Percentiles rank a stretch among this genome's conserved stretches.
Evolutionary conservation across 2,888 invertebrate species (phyloP).

Genomic region (Tetranychus truncatus): DNA sequence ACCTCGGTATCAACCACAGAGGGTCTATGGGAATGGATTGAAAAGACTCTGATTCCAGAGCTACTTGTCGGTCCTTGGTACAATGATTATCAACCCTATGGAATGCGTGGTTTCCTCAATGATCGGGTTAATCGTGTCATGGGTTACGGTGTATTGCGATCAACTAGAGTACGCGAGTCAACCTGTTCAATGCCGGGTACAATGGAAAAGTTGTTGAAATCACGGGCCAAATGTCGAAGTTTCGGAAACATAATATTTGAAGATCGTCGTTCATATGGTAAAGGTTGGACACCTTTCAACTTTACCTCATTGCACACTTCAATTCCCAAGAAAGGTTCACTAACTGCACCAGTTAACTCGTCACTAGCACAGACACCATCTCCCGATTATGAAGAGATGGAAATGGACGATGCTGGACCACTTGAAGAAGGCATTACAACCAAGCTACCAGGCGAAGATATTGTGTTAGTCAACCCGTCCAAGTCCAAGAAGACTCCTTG

Average conservation of each 20-base stretch:
- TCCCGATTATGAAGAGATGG: constrained; percentile 15
- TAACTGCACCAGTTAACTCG: too few species aligned
- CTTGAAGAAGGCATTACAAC: neutral
- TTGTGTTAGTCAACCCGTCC: constrained; percentile 21
- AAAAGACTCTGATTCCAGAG: constrained; percentile 32
- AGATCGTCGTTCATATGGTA: constrained; percentile 28
- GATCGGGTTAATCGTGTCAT: constrained; percentile 38
- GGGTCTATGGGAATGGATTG: constrained; percentile 36
- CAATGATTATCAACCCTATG: constrained; percentile 36
- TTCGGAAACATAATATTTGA: constrained; percentile 28
- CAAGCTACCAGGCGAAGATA: constrained; percentile 7
- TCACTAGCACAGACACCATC: neutral
- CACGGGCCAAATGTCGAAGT: constrained; percentile 25
- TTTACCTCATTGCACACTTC: too few species aligned
- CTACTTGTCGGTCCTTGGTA: constrained; percentile 36
- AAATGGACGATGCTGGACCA: neutral
- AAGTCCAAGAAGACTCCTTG: constrained; percentile 28
- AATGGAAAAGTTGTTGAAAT: constrained; percentile 23
- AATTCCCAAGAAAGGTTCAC: too few species aligned
- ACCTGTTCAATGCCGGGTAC: constrained; percentile 26
- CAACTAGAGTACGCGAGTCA: constrained; percentile 33
- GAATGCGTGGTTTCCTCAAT: constrained; percentile 36
- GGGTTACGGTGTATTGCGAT: constrained; percentile 39
- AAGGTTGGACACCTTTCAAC: constrained; percentile 26
- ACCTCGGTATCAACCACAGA: constrained; percentile 25